Conservation (phyloP, 37 sponge, comb jelly and placozoan species). For the Crambe crambe region DNA sequence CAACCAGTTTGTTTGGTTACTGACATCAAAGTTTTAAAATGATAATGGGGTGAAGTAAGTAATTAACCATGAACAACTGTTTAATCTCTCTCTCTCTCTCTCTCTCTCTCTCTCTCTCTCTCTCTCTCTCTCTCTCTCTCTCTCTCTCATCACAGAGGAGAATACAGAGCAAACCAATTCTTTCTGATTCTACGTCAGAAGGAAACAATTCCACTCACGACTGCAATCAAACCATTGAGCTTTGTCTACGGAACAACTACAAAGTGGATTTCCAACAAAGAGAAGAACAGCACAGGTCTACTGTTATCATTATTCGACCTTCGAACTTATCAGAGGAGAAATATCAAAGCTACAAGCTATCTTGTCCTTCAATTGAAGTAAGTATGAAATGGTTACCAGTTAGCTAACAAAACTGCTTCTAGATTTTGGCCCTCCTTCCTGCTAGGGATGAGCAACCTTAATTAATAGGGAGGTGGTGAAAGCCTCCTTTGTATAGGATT, state of each 20-base stretch:
- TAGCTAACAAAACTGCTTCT: background rate
- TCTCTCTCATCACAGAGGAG: background rate
- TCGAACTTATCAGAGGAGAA: slow-evolving; percentile 5
- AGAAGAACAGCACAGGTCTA: background rate
- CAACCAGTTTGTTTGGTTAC: background rate
- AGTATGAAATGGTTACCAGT: no score
- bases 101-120: no score
- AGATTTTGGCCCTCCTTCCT: background rate
- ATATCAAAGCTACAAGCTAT: slow-evolving; percentile 23
- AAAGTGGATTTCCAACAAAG: background rate
- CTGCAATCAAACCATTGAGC: background rate
- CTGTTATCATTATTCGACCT: slow-evolving; percentile 15
- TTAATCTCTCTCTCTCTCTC: no score
- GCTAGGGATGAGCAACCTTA: no score
- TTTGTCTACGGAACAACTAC: slow-evolving; percentile 49
- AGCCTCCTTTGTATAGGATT: no score
- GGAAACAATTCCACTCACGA: background rate
- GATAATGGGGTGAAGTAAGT: no score
- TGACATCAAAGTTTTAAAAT: background rate
- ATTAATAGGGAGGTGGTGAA: no score
- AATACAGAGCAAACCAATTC: background rate
- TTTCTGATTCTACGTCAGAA: background rate
- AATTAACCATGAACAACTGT: no score
- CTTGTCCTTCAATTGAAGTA: slow-evolving; percentile 49
- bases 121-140: no score